Conservation (phyloP, 2,797 vertebrate genomes). For the Sorex maritimensis region DNA sequence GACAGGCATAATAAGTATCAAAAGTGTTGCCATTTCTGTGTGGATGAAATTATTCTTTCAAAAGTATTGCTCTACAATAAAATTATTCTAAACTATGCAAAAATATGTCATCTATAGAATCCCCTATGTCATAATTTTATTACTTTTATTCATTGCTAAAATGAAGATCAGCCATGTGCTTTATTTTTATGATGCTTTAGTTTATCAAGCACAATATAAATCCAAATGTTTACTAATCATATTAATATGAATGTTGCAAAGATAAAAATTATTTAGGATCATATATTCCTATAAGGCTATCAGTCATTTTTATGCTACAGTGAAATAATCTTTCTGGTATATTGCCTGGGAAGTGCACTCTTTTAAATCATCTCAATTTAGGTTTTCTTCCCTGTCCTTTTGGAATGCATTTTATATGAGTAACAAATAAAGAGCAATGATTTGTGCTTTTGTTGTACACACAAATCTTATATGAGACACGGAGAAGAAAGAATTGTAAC, state of each 20-base stretch:
- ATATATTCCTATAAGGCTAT: conserved; percentile 80
- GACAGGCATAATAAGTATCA: conserved; percentile 59
- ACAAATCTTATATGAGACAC: conserved; percentile 62
- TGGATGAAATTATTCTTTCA: conserved; percentile 61
- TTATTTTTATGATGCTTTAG: conserved; percentile 77
- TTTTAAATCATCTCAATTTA: conserved; percentile 78
- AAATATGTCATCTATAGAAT: conserved; percentile 73
- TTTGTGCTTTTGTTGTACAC: conserved; percentile 68
- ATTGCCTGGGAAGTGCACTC: conserved; percentile 75
- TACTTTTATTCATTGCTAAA: conserved; percentile 79
- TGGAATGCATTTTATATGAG: conserved; percentile 75
- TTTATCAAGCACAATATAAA: conserved; percentile 76
- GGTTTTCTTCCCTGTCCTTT: background rate
- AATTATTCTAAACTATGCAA: conserved; percentile 74
- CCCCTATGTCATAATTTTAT: conserved; percentile 76
- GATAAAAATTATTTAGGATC: conserved; percentile 78
- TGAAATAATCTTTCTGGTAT: conserved; percentile 75
- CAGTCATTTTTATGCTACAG: conserved; percentile 71
- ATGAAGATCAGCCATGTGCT: conserved; percentile 73
- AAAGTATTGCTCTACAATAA: conserved; percentile 70
- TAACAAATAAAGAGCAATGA: conserved; percentile 77
- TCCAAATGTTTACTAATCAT: conserved; percentile 75
- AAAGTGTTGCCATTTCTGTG: background rate
- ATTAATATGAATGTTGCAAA: conserved; percentile 81
- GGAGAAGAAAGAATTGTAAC: conserved; percentile 55